phyloP scores from a whole-genome alignment of 2,113 vertebrate species.

The Erinaceus europaeus region DNA sequence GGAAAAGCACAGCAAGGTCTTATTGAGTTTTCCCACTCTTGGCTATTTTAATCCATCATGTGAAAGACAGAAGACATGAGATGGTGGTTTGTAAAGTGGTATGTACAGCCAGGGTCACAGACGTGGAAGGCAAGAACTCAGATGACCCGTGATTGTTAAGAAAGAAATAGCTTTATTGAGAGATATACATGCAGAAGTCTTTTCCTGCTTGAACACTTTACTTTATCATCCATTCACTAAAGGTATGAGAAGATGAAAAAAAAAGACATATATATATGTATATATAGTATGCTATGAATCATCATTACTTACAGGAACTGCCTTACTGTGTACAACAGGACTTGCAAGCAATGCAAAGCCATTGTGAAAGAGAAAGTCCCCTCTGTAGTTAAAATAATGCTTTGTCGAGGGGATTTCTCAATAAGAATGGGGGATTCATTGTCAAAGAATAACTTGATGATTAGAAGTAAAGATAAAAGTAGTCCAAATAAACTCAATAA shows the following conservation, averaged over 20 bases:
- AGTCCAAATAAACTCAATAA: too few species aligned
- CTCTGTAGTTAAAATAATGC: not conserved
- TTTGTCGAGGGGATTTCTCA: slow-evolving; percentile 35
- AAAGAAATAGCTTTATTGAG: not conserved
- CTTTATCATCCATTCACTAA: slow-evolving; percentile 9
- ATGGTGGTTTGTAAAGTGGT: not conserved
- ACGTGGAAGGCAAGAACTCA: not conserved
- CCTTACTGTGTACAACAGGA: not conserved
- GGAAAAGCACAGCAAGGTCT: not conserved
- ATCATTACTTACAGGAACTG: slow-evolving; percentile 13
- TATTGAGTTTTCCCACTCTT: not conserved
- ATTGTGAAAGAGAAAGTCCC: not conserved
- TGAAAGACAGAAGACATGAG: slow-evolving; percentile 24
- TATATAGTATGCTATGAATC: not conserved
- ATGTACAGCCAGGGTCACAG: not conserved
- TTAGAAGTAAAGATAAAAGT: too few species aligned
- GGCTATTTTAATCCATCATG: slow-evolving; percentile 5
- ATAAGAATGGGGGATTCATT: not conserved
- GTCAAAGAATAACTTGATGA: not conserved
- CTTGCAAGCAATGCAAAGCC: not conserved
- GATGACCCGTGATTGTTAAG: slow-evolving; percentile 5
- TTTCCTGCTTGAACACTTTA: not conserved
- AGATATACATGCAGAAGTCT: not conserved
- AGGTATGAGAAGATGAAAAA: slow-evolving; percentile 2
- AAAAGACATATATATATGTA: too few species aligned